These are phyloP conservation scores for Manacus vitellinus DNA, from an alignment of 2,113 vertebrate species.

Conservation along the genomic window DNA sequence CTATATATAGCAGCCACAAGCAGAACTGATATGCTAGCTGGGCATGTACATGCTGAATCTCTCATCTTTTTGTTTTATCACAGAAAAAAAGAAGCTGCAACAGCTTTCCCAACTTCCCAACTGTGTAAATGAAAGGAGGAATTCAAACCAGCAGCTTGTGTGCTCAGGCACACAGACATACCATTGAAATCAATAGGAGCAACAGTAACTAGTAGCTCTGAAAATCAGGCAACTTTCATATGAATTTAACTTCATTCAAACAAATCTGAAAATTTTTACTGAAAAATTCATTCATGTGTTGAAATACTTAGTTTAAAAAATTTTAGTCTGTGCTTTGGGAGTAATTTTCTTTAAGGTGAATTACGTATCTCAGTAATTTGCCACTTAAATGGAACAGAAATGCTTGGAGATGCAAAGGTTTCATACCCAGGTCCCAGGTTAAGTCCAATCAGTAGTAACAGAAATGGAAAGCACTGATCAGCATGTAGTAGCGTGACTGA, in stretches of 20 bases:
- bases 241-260: not conserved
- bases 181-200: not conserved
- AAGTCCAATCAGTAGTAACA: not conserved
- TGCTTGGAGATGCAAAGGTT: not conserved
- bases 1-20: constrained; percentile 53
- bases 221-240: not conserved
- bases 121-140: not conserved
- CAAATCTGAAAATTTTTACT: not conserved
- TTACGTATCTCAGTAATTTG: not conserved
- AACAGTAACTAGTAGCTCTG: not conserved
- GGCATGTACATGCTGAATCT: not conserved
- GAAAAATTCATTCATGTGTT: not conserved
- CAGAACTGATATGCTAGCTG: not conserved
- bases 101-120: not conserved
- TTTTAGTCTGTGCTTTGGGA: not conserved
- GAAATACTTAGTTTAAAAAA: not conserved
- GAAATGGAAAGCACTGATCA: not conserved
- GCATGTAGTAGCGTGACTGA: not conserved
- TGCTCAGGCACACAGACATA: not conserved
- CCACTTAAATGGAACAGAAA: not conserved
- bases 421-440: not conserved
- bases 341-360: not conserved
- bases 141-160: not conserved
- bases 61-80: not conserved
- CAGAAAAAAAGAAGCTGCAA: not conserved